Evolutionary conservation across 2,113 vertebrate species (phyloP).

Genomic region (Calonectris borealis): DNA sequence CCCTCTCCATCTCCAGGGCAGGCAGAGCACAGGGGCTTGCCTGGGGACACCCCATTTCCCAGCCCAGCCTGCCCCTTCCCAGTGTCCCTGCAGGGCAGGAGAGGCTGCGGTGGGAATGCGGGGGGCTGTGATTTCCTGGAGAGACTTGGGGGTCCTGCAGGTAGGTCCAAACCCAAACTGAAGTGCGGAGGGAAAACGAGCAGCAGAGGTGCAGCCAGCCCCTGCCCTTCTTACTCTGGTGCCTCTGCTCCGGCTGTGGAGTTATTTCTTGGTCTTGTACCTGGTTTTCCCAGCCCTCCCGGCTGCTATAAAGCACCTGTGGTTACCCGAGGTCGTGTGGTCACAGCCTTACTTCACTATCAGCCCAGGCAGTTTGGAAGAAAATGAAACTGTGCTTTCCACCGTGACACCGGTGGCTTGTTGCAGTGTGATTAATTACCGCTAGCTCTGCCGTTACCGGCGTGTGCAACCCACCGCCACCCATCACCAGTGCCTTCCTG

Average conservation of each 20-base stretch:
- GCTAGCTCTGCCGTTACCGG: fast-evolving
- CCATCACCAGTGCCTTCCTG: neutral
- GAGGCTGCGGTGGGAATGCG: neutral
- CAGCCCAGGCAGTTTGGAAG: neutral
- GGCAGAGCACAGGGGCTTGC: neutral
- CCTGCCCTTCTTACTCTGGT: neutral
- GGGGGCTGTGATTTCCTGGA: neutral
- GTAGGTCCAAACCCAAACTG: neutral
- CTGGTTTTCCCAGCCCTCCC: neutral
- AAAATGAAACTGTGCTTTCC: neutral
- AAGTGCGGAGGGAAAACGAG: neutral
- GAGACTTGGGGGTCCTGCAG: neutral
- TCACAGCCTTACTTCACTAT: neutral
- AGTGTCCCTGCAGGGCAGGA: neutral
- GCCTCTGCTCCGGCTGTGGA: neutral
- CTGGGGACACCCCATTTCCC: neutral
- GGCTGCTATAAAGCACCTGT: neutral
- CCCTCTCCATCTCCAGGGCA: neutral
- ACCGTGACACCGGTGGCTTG: fast-evolving
- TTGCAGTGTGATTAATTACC: neutral
- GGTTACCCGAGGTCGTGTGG: fast-evolving
- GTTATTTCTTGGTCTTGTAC: neutral
- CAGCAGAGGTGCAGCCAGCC: neutral
- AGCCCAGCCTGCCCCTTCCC: neutral
- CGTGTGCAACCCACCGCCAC: fast-evolving